Evolutionary conservation across 2,888 invertebrate genomes (phyloP).

Genomic region (Drosophila conformis): DNA sequence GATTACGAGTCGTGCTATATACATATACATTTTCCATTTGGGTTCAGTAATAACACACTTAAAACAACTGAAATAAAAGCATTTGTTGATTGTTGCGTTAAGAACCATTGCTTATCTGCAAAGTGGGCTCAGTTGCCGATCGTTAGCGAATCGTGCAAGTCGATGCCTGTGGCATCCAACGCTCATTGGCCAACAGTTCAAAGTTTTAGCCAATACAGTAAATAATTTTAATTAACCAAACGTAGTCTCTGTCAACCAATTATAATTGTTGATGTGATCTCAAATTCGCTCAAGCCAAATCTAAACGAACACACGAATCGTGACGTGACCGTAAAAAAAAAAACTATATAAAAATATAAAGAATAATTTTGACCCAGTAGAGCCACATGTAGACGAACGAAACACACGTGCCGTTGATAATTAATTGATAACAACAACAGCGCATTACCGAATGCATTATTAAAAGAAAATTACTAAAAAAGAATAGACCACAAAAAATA

Average conservation of each 20-base stretch:
- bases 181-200: neutral
- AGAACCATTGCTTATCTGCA: constrained; percentile 20
- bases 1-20: constrained; percentile 18
- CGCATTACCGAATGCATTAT: constrained; percentile 31
- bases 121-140: constrained; percentile 16
- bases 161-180: neutral
- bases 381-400: constrained; percentile 5
- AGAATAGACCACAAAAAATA: neutral
- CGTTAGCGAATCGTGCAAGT: constrained; percentile 10
- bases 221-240: neutral
- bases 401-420: constrained; percentile 37
- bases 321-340: neutral
- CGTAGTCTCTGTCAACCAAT: neutral
- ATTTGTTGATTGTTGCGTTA: constrained; percentile 6
- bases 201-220: too few relatives aligned
- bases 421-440: constrained; percentile 34
- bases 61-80: neutral
- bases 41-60: neutral
- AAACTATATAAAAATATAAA: neutral
- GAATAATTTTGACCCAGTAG: constrained; percentile 35
- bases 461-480: constrained; percentile 9
- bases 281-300: neutral
- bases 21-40: neutral
- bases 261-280: neutral
- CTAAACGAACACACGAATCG: neutral